Percentiles rank a stretch among this genome's conserved stretches.
phyloP scores from a whole-genome alignment of 2,888 invertebrate genomes.

The Mamestra brassicae region DNA sequence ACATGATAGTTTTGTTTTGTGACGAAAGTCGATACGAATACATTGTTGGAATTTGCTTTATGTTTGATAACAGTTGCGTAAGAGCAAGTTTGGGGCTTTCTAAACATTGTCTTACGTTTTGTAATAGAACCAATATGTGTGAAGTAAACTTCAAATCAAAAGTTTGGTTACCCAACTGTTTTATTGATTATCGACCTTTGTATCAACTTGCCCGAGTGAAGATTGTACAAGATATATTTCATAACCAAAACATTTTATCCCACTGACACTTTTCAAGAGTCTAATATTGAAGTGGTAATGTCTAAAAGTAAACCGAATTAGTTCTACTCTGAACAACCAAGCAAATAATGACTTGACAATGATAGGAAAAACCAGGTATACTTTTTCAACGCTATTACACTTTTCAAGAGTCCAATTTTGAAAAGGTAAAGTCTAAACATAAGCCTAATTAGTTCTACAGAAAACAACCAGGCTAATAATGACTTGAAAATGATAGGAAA shows the following conservation, averaged over 20 bases:
- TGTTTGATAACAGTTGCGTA: conserved; percentile 43
- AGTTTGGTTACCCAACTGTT: not conserved
- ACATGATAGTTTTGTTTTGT: conserved; percentile 55
- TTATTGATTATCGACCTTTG: not conserved
- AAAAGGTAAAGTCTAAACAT: conserved; percentile 1
- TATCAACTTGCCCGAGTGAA: too few species aligned
- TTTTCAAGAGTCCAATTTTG: too few species aligned
- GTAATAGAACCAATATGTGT: conserved; percentile 14
- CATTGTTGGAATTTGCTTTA: conserved; percentile 56
- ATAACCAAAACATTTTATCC: too few species aligned
- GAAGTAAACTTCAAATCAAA: conserved; percentile 1
- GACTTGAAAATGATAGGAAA: not conserved
- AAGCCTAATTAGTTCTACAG: not conserved
- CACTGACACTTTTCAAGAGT: not conserved
- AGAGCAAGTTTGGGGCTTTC: conserved; percentile 28
- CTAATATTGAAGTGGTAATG: not conserved
- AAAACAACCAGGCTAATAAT: not conserved
- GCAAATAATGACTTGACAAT: not conserved
- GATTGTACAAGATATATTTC: not conserved
- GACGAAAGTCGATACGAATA: conserved; percentile 60
- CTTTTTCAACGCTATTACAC: conserved; percentile 9
- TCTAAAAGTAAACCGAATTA: conserved; percentile 13
- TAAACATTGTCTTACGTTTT: conserved; percentile 42
- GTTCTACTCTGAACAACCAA: not conserved
- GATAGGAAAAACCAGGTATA: conserved; percentile 2